These are phyloP conservation scores for Metacarcinus magister DNA, from an alignment of 2,888 invertebrate genomes.

Conservation along the genomic window DNA sequence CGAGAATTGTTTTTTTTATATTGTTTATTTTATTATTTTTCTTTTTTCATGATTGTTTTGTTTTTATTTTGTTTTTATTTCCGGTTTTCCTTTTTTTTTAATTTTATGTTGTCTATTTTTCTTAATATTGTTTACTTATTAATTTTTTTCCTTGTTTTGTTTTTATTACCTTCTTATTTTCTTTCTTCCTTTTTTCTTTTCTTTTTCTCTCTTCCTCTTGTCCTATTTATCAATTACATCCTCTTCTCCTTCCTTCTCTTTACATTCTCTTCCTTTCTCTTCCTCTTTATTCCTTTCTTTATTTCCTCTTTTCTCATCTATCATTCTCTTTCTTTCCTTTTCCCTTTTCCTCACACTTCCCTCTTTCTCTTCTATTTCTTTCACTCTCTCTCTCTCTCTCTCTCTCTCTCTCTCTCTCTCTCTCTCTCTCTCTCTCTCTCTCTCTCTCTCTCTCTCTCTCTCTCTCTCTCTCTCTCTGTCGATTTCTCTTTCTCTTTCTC, in stretches of 20 bases:
- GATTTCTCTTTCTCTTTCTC: not conserved
- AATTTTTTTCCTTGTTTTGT: not conserved
- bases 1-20: not conserved
- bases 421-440: not conserved
- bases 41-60: not conserved
- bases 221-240: not conserved
- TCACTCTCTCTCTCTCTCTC: not conserved
- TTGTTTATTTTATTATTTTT: not conserved
- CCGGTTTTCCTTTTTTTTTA: not conserved
- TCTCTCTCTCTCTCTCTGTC: not conserved
- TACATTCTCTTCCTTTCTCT: not conserved
- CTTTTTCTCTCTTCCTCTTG: not conserved
- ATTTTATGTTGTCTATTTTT: not conserved
- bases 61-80: not conserved
- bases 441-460: not conserved
- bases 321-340: not conserved
- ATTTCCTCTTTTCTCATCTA: not conserved
- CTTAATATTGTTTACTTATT: not conserved
- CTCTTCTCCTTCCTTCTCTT: not conserved
- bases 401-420: not conserved
- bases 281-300: not conserved
- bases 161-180: not conserved
- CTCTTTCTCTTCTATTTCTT: not conserved
- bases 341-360: not conserved
- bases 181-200: not conserved